phyloP scores from a whole-genome alignment of 2,113 vertebrate genomes.

The Recurvirostra avosetta region DNA sequence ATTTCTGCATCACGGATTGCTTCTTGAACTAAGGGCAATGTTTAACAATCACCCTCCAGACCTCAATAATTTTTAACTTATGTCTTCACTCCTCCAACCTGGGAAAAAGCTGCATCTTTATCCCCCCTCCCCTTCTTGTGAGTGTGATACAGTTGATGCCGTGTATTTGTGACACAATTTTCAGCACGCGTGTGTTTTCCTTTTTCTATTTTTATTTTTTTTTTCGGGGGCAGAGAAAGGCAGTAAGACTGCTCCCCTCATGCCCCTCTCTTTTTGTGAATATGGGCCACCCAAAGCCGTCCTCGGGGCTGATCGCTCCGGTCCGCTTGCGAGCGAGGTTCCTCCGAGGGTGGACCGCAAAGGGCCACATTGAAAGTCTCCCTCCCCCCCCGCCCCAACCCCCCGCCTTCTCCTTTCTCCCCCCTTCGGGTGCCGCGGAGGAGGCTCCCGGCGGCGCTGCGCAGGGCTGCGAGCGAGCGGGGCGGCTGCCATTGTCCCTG shows the following conservation, averaged over 20 bases:
- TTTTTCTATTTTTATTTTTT: not conserved
- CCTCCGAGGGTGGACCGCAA: not conserved
- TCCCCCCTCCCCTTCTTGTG: not conserved
- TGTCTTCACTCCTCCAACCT: not conserved
- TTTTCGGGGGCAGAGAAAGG: not conserved
- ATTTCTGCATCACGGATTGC: not conserved
- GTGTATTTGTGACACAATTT: not conserved
- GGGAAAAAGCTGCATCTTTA: not conserved
- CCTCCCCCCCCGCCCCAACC: too few relatives aligned
- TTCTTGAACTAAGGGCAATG: slow-evolving; percentile 16
- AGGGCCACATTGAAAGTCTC: not conserved
- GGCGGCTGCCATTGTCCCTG: slow-evolving; percentile 27
- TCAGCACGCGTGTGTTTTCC: not conserved
- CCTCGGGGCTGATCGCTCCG: not conserved
- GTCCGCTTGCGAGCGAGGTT: not conserved
- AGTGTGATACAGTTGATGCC: not conserved
- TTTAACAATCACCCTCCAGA: not conserved
- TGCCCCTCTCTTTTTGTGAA: not conserved
- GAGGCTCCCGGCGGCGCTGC: not conserved
- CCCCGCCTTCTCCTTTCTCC: not conserved
- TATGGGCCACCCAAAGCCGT: not conserved
- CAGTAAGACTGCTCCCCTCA: not conserved
- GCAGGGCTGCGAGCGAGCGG: not conserved
- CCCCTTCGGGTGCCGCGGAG: not conserved
- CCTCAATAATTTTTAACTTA: slow-evolving; percentile 36